Conservation (phyloP, 92 coral and sea anemone species). For the Heteractis magnifica region DNA sequence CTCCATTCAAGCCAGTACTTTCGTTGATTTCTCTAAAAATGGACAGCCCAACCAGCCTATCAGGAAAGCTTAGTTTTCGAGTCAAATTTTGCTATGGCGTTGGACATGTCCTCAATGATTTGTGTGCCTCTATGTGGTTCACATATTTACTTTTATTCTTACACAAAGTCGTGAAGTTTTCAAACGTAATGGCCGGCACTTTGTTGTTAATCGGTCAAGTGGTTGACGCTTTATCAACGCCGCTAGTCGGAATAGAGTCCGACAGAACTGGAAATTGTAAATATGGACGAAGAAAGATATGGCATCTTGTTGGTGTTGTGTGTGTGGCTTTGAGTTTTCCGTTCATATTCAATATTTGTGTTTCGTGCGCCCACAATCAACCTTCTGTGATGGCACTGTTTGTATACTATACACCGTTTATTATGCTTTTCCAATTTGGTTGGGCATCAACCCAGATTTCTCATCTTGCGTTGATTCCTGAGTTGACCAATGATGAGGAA, state of each 20-base stretch:
- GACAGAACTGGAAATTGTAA: constrained; percentile 77
- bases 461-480: constrained; percentile 93
- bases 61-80: constrained; percentile 14
- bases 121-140: constrained; percentile 98
- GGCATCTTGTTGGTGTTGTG: constrained; percentile 90
- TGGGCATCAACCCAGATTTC: constrained; percentile 99
- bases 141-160: constrained; percentile 83
- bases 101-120: constrained; percentile 89
- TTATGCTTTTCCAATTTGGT: constrained; percentile 93
- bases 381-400: constrained; percentile 54
- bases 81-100: constrained; percentile 81
- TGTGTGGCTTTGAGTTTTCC: constrained; percentile 87
- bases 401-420: constrained; percentile 78
- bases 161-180: constrained; percentile 76
- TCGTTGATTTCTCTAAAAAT: neutral
- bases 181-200: constrained; percentile 78
- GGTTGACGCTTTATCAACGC: constrained; percentile 90
- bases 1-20: neutral
- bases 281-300: constrained; percentile 86
- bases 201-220: constrained; percentile 84
- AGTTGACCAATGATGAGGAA: constrained; percentile 68
- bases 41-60: neutral
- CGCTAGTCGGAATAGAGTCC: constrained; percentile 95
- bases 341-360: constrained; percentile 82
- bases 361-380: constrained; percentile 58